Evolutionary conservation across 1,140 invertebrate genomes (phyloP).

Genomic region (Procambarus clarkii): DNA sequence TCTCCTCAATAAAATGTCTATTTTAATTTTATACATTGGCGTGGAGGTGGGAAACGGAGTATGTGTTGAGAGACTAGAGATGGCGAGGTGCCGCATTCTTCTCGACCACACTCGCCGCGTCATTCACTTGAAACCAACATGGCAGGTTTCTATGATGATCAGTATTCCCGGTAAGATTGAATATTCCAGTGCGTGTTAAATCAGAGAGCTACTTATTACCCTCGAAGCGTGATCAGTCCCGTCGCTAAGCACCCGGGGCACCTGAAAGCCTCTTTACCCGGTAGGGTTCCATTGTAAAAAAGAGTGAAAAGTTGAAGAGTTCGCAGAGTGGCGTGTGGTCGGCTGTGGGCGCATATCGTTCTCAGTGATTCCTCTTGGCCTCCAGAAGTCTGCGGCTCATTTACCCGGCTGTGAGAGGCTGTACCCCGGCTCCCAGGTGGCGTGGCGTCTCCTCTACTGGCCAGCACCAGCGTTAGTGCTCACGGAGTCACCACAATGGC

Average conservation of each 20-base stretch:
- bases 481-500: not conserved
- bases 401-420: not conserved
- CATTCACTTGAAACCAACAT: conserved; percentile 36
- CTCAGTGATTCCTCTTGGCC: not conserved
- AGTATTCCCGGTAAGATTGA: conserved; percentile 49
- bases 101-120: not conserved
- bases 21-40: too few species aligned
- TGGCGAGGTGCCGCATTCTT: not conserved
- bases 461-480: not conserved
- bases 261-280: not conserved
- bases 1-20: too few species aligned
- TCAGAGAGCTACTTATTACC: not conserved
- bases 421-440: not conserved
- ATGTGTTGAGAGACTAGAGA: too few species aligned
- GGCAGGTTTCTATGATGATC: conserved; percentile 47
- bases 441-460: not conserved
- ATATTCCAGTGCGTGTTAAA: not conserved
- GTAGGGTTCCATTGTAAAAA: conserved; percentile 3
- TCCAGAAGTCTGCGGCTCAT: not conserved
- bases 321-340: not conserved
- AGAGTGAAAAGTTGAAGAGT: not conserved
- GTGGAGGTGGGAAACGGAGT: not conserved
- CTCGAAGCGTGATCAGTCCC: not conserved
- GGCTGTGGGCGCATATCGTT: not conserved
- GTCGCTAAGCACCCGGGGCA: not conserved